Evolutionary conservation across 1,140 invertebrate genomes (phyloP).

Genomic region (Brachionus manjavacas): DNA sequence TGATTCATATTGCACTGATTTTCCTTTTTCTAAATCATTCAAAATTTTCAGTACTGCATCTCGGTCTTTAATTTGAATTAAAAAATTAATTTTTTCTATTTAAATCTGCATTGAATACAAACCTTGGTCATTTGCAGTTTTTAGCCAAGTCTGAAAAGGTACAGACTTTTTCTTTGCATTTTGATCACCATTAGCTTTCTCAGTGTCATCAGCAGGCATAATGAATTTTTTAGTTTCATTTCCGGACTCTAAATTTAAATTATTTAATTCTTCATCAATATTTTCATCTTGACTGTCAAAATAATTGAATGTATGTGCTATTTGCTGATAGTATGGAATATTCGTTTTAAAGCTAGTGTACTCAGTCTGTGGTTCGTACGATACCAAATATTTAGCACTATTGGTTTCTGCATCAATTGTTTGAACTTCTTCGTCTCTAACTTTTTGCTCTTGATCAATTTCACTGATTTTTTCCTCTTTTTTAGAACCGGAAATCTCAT

Average conservation of each 20-base stretch:
- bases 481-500: background rate
- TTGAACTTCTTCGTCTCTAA: background rate
- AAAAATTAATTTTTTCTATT: background rate
- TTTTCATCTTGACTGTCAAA: conserved; percentile 11
- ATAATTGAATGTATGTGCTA: background rate
- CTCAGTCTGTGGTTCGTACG: background rate
- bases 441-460: background rate
- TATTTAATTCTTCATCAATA: background rate
- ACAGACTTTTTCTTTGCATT: background rate
- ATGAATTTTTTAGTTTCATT: conserved; percentile 4
- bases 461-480: background rate
- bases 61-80: background rate
- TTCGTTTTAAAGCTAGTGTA: conserved; percentile 1
- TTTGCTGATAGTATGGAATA: conserved; percentile 6
- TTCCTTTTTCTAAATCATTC: background rate
- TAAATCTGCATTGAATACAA: background rate
- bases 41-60: conserved; percentile 38
- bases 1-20: background rate
- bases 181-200: background rate
- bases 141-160: conserved; percentile 18
- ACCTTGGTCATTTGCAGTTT: conserved; percentile 29
- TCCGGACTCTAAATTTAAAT: background rate
- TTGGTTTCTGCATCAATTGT: background rate
- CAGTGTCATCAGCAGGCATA: background rate
- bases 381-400: background rate